These are phyloP conservation scores for Eupeodes latifasciatus DNA, from an alignment of 2,888 invertebrate species.

Conservation along the genomic window DNA sequence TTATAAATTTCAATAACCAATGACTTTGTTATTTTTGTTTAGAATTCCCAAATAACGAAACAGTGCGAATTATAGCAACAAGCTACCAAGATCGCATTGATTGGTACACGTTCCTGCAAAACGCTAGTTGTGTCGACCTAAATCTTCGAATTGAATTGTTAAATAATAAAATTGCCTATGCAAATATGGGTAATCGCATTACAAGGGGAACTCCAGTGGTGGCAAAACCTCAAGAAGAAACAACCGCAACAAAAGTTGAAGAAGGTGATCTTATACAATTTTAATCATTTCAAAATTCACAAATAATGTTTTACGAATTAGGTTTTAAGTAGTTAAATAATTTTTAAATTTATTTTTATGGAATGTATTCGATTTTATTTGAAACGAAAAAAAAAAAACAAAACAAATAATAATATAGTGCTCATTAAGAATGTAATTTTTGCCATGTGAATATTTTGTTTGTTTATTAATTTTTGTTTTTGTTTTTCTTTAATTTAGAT, in stretches of 20 bases:
- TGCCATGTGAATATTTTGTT: conserved; percentile 68
- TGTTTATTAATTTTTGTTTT: conserved; percentile 28
- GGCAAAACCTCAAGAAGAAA: conserved; percentile 87
- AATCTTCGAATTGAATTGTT: conserved; percentile 88
- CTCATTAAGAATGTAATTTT: conserved; percentile 37
- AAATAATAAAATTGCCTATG: conserved; percentile 85
- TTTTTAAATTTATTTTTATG: conserved; percentile 21
- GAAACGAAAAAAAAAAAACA: background rate
- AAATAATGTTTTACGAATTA: conserved; percentile 27
- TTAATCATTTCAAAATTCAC: conserved; percentile 77
- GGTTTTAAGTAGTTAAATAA: conserved; percentile 24
- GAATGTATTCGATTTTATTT: conserved; percentile 56
- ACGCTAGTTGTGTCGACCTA: conserved; percentile 93
- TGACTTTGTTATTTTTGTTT: conserved; percentile 70
- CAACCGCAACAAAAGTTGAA: conserved; percentile 85
- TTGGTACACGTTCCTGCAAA: conserved; percentile 93
- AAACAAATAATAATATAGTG: background rate
- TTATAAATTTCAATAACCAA: background rate
- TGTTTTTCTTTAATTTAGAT: conserved; percentile 31
- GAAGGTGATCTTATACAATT: conserved; percentile 87
- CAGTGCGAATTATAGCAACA: conserved; percentile 92
- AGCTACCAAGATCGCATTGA: conserved; percentile 92
- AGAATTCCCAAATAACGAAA: conserved; percentile 93
- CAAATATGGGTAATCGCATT: conserved; percentile 81
- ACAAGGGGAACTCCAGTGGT: conserved; percentile 86